Evolutionary conservation across 2,113 vertebrate species (phyloP).

Genomic region (Mastomys coucha): DNA sequence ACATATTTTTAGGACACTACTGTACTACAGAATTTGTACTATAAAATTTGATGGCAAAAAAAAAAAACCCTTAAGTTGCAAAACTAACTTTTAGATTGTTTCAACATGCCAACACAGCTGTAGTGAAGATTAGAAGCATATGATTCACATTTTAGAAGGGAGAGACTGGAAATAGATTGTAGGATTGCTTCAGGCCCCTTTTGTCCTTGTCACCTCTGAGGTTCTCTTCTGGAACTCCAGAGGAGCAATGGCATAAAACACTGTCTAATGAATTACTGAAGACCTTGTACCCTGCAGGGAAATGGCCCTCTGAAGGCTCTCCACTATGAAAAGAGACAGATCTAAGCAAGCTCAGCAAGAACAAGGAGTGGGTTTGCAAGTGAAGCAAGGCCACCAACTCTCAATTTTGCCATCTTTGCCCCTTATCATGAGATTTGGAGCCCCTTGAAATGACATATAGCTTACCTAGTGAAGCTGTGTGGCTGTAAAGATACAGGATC

Average conservation of each 20-base stretch:
- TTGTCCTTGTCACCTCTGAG: background rate
- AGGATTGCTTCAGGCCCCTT: background rate
- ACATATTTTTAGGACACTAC: background rate
- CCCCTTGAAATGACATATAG: background rate
- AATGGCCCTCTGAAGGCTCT: background rate
- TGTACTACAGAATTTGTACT: background rate
- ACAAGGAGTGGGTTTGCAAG: background rate
- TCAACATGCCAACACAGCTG: background rate
- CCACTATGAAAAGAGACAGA: background rate
- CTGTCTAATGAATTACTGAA: background rate
- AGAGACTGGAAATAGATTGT: background rate
- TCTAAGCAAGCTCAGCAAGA: background rate
- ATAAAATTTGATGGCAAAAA: background rate
- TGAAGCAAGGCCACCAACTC: background rate
- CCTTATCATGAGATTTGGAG: background rate
- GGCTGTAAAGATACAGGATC: background rate
- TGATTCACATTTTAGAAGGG: constrained; percentile 19
- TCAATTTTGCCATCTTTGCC: background rate
- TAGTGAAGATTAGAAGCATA: background rate
- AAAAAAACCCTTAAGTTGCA: background rate
- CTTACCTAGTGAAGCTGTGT: background rate
- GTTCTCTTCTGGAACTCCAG: constrained; percentile 24
- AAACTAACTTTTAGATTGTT: background rate
- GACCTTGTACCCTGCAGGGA: background rate
- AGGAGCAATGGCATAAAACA: background rate